Base-by-base conservation (phyloP, 1,140 invertebrate genomes). In the Orussus abietinus region DNA sequence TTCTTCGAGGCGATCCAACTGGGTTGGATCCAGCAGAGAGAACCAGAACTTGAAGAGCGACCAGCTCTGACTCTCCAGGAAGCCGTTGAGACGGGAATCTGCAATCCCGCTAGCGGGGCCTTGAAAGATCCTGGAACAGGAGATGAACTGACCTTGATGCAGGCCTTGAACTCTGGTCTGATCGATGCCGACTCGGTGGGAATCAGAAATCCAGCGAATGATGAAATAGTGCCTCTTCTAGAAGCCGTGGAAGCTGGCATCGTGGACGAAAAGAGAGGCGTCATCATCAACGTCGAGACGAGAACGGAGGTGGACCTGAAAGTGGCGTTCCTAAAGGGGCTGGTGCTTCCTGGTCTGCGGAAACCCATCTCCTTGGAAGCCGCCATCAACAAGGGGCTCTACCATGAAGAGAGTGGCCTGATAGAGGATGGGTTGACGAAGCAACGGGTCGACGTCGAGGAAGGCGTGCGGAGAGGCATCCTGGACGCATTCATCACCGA, bases 1-100 rank as follows among this genome's bases (percentile, higher is more conserved):
- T 90, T 94, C 67, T 84, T 91, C 68, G 86, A 92, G 61, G 91
- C 90, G 45, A 77, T 92, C 22, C 79, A 85, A 55, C 66, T 80
- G 28, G 78, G 79, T 25, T 82, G 83, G 79, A 84, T 88, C 45
- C 53, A 37, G 57, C 62, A 13, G 52, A 63, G 29, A 47, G 38
- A 31, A 12, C 31, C 34, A 20, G 47, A 60, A 38, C 7, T 28
- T 5, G 15, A 49, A 7, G 50, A 72, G 41, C 43, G 58, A 35
- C 68, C 72, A 44, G 69, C 69, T 41, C 58, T 82, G 15, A 78
- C 77, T 5, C 67, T 89, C 11, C 75, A 80, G 54, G 78, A 83
- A 62, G 84, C 84, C 7, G 64, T 87, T 36, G 76, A 83, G 54
- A 72, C 76, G 47, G 82, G 83, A 20, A 59, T 82, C 10, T 82